Base-by-base conservation (phyloP, 1,140 invertebrate genomes). In the Drosophila lini region DNA sequence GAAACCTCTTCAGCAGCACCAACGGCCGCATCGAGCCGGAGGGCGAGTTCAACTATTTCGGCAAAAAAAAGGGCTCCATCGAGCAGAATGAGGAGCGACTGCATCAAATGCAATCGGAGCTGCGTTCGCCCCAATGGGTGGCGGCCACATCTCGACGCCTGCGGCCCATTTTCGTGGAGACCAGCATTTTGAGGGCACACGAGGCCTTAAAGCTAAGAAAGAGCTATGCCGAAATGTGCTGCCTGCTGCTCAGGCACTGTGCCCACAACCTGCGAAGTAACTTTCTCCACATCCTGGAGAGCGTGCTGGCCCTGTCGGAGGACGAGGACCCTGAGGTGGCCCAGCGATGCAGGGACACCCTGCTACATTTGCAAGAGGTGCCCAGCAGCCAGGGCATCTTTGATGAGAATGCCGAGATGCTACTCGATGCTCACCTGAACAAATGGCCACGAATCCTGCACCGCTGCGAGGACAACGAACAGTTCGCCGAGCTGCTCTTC, bases 391-490 rank as follows among this genome's bases (percentile, higher is more conserved):
- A 59, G 8, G 32, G 61, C 6, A 79, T 91, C 22, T 92, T 92
- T 52, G 84, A 92, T 31, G 91, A 91, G 55, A 90, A 83, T 38
- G 83, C 75, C 1, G 91, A 92, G 22, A 45, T 70, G 11, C 44
- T 92, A 3, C 67, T 92, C 5, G 80, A 91, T 55, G 50, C 65
- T 2, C 90, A 92, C 73, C 57, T 92, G 0, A 79, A 79, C 16
- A 91, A 82, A 52, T 78, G 81, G 60, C 90, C 91, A 11, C 68
- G 91, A 3, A 78, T 92, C 16, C 45, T 92, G 36, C 73, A 85
- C 44, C 83, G 90, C 7, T 75, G 89, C 16, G 80, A 88, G 55
- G 91, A 92, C 15, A 71, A 48, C 10, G 91, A 92, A 68, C 91
- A 91, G 57, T 84, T 80, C 28, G 65, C 83, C 0, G 91, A 86